These are phyloP conservation scores for Naso thynnoides DNA, from an alignment of 2,797 vertebrate genomes.

Conservation along the genomic window DNA sequence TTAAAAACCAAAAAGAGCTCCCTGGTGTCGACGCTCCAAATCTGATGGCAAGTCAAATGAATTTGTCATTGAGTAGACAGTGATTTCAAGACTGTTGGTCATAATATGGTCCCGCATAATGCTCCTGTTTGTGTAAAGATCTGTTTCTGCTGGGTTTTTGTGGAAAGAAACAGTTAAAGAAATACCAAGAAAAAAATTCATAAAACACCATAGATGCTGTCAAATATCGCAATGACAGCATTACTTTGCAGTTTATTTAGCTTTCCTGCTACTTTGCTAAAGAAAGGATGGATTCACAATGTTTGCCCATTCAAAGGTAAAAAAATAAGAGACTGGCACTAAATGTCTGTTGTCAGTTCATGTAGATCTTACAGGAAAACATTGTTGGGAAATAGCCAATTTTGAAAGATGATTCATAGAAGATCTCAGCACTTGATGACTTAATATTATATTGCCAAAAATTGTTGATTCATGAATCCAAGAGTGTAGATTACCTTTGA, in stretches of 20 bases:
- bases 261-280: conserved; percentile 1
- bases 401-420: conserved; percentile 15
- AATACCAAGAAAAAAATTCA: background rate
- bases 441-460: conserved; percentile 20
- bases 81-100: conserved; percentile 52
- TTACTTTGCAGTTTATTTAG: background rate
- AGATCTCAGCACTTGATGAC: conserved; percentile 16
- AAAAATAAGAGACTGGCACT: background rate
- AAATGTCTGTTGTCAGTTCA: background rate
- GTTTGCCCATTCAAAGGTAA: conserved; percentile 1
- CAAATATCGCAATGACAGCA: background rate
- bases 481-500: conserved; percentile 43
- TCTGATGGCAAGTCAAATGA: conserved; percentile 74
- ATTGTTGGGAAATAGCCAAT: background rate
- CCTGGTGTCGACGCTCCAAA: conserved; percentile 76
- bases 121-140: conserved; percentile 47
- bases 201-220: background rate
- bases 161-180: conserved; percentile 4
- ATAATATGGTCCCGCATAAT: conserved; percentile 57
- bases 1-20: conserved; percentile 82
- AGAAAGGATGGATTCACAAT: background rate
- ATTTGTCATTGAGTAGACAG: conserved; percentile 81
- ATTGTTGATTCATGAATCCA: conserved; percentile 34
- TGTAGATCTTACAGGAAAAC: background rate
- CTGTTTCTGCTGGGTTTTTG: conserved; percentile 32